A percentile compares a stretch with the other conserved stretches of the same genome.
Conservation (phyloP, 2,888 invertebrate genomes). For the Eugnorisma glareosa region DNA sequence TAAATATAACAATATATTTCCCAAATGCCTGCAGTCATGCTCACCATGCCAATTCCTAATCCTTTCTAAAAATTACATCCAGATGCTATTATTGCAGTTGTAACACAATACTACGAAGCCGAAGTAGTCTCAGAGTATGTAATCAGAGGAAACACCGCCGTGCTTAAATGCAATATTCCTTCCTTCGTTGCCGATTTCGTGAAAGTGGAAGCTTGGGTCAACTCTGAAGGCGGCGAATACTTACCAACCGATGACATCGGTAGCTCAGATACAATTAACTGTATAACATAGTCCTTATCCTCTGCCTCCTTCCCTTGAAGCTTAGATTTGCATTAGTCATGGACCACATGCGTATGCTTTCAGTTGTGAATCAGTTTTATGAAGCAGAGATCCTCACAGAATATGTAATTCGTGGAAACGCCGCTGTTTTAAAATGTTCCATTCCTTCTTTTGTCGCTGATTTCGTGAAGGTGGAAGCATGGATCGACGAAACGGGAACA, state of each 20-base stretch:
- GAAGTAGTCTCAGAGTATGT: constrained; percentile 97
- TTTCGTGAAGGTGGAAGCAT: constrained; percentile 96
- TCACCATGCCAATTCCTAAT: constrained; percentile 56
- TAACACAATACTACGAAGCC: constrained; percentile 96
- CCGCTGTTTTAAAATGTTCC: constrained; percentile 96
- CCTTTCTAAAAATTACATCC: constrained; percentile 33
- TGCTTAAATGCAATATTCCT: constrained; percentile 96
- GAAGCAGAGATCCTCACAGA: constrained; percentile 97
- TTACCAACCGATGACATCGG: constrained; percentile 93
- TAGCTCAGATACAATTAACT: constrained; percentile 81
- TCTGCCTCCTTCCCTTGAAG: constrained; percentile 36
- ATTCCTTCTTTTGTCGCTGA: constrained; percentile 97
- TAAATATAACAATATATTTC: constrained; percentile 46
- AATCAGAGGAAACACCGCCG: constrained; percentile 96
- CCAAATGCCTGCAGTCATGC: constrained; percentile 34
- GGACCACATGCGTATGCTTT: constrained; percentile 67
- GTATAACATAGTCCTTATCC: constrained; percentile 54
- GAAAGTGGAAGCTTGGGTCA: constrained; percentile 95
- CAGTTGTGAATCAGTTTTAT: constrained; percentile 95
- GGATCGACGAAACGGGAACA: constrained; percentile 93
- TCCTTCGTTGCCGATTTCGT: constrained; percentile 98
- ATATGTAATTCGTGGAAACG: constrained; percentile 97
- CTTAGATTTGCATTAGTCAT: constrained; percentile 34
- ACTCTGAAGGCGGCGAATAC: constrained; percentile 93
- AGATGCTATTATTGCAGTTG: constrained; percentile 91